Evolutionary conservation across 2,797 vertebrate species (phyloP).

Genomic region (Acrossocheilus fasciatus): DNA sequence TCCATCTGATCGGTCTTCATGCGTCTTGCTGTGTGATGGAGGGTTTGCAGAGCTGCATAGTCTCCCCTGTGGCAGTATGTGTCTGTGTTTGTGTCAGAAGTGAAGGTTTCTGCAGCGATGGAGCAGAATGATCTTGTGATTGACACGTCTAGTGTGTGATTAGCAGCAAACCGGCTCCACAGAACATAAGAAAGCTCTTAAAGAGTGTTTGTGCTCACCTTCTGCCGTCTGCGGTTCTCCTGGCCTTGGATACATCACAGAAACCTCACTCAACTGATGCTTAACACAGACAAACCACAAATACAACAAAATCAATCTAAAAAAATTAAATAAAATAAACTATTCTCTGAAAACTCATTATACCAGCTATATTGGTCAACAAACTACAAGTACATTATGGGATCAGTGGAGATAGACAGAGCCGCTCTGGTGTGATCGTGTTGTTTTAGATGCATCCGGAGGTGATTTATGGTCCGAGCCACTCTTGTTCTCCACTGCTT

Average conservation of each 20-base stretch:
- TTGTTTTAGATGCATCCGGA: not conserved
- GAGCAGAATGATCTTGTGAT: not conserved
- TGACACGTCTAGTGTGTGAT: not conserved
- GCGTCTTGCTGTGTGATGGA: not conserved
- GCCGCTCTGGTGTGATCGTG: not conserved
- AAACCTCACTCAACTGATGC: not conserved
- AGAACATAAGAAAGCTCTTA: not conserved
- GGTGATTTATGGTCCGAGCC: not conserved
- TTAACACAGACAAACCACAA: not conserved
- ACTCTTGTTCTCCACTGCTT: not conserved
- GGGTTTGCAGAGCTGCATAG: not conserved
- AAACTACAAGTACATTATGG: not conserved
- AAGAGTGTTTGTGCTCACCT: not conserved
- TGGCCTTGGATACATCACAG: not conserved
- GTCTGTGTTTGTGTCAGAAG: not conserved
- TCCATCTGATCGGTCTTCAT: not conserved
- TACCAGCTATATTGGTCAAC: not conserved
- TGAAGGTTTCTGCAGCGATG: not conserved
- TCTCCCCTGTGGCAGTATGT: not conserved
- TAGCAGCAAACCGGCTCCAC: not conserved
- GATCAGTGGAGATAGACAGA: not conserved
- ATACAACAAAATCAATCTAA: not conserved
- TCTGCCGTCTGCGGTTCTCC: not conserved
- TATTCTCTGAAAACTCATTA: not conserved
- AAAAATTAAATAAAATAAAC: not conserved